These are phyloP conservation scores for Pristiophorus japonicus DNA, from an alignment of 2,113 vertebrate species.

Conservation along the genomic window DNA sequence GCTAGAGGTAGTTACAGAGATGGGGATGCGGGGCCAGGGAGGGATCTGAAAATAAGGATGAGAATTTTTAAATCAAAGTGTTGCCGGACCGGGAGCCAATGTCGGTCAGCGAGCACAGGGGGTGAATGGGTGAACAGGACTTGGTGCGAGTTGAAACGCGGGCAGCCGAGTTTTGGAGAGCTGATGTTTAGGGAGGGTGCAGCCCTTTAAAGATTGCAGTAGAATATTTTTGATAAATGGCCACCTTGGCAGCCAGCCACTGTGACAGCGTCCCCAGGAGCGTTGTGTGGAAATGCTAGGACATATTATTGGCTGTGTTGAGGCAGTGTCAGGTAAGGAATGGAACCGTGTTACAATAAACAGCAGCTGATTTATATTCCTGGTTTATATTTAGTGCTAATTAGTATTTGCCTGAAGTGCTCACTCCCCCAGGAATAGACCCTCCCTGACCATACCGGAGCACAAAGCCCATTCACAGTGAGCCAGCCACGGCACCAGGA, in stretches of 20 bases:
- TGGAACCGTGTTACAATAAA: not conserved
- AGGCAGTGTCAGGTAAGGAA: too few relatives aligned
- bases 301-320: not conserved
- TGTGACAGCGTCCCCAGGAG: not conserved
- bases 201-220: not conserved
- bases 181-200: not conserved
- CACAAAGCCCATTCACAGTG: not conserved
- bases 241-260: too few relatives aligned
- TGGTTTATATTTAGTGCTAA: not conserved
- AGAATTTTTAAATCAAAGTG: not conserved
- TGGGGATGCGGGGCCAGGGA: too few relatives aligned
- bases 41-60: too few relatives aligned
- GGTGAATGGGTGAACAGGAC: not conserved
- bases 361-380: not conserved
- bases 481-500: not conserved
- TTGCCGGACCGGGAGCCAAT: not conserved
- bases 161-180: not conserved
- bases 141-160: not conserved
- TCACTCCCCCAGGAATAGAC: not conserved
- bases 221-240: not conserved
- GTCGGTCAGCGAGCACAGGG: not conserved
- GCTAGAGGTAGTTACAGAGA: too few relatives aligned
- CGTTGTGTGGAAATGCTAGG: not conserved
- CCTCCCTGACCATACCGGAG: too few relatives aligned
- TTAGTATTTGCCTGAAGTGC: not conserved